Conservation (phyloP, 2,113 vertebrate species). For the Gulo gulo region DNA sequence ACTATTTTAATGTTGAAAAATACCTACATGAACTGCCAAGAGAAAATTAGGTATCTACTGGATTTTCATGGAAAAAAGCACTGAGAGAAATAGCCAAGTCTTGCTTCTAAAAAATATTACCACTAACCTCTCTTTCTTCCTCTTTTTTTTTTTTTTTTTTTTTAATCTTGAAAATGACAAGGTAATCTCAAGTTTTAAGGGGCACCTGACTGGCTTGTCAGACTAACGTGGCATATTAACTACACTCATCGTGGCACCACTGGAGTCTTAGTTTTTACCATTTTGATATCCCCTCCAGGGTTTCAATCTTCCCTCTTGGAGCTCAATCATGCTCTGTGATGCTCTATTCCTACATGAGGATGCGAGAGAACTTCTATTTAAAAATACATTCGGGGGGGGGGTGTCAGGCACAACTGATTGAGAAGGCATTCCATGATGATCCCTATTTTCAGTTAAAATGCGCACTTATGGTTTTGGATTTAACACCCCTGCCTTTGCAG, state of each 20-base stretch:
- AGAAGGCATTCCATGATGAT: constrained; percentile 78
- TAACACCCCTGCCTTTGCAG: constrained; percentile 81
- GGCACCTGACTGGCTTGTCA: constrained; percentile 60
- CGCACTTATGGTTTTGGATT: constrained; percentile 79
- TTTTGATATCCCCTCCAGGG: constrained; percentile 58
- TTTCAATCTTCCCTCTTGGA: constrained; percentile 75
- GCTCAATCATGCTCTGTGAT: constrained; percentile 71
- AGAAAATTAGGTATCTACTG: neutral
- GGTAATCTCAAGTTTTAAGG: constrained; percentile 68
- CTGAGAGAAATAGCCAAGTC: neutral
- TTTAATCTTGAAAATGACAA: constrained; percentile 66
- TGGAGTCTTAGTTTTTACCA: constrained; percentile 63
- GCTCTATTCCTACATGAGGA: constrained; percentile 61
- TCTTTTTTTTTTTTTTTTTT: neutral
- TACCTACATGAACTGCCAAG: neutral
- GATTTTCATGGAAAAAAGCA: constrained; percentile 24
- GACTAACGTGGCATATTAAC: constrained; percentile 61
- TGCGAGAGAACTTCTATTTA: constrained; percentile 65
- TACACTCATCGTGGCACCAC: constrained; percentile 18
- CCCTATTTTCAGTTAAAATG: constrained; percentile 82
- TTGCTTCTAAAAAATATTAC: constrained; percentile 55
- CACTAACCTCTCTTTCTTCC: constrained; percentile 1
- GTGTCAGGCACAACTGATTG: constrained; percentile 76
- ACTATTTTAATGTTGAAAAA: neutral
- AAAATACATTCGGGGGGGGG: constrained; percentile 59